phyloP scores from a whole-genome alignment of 2,888 invertebrate species.

The Lamellibrachia satsuma region DNA sequence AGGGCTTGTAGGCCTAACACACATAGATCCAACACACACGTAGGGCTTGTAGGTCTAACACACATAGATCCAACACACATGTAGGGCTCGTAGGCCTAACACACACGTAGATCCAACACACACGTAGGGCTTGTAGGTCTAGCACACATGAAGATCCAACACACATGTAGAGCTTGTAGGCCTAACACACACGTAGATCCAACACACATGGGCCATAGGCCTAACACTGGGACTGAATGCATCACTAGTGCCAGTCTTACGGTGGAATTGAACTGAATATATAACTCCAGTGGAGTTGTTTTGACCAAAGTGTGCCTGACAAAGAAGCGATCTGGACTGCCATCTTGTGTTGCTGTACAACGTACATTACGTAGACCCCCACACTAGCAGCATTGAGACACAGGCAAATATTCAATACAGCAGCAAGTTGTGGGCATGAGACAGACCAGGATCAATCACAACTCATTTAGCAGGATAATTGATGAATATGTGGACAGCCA shows the following conservation, averaged over 20 bases:
- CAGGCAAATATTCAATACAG: neutral
- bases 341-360: neutral
- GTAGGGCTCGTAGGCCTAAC: too few relatives aligned
- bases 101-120: neutral
- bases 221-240: too few relatives aligned
- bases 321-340: neutral
- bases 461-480: neutral
- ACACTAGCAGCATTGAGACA: neutral
- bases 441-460: neutral
- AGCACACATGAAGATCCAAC: too few relatives aligned
- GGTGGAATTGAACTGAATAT: too few relatives aligned
- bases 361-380: neutral
- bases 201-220: too few relatives aligned
- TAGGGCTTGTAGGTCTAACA: too few relatives aligned
- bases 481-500: neutral
- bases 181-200: too few relatives aligned
- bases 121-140: too few relatives aligned
- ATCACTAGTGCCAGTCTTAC: too few relatives aligned
- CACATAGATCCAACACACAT: neutral
- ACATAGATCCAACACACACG: too few relatives aligned
- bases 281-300: neutral
- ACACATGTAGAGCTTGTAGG: too few relatives aligned
- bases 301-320: neutral
- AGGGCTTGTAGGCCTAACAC: too few relatives aligned
- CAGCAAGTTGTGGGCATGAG: neutral